Evolutionary conservation across 1,140 invertebrate genomes (phyloP), one percentile per base, ranked within the genome.

Genomic region (Pogonus chalceus): DNA sequence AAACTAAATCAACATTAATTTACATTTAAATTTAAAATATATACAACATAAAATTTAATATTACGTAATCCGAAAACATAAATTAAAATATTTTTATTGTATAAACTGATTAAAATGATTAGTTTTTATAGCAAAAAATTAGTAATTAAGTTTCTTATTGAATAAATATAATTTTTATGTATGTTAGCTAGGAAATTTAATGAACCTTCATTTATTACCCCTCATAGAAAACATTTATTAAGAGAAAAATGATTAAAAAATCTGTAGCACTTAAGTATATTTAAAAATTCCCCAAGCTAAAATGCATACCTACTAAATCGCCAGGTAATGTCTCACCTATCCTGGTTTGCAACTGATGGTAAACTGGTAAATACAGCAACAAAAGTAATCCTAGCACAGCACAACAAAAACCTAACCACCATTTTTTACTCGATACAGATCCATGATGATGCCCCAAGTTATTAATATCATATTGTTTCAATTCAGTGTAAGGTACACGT

Each of bases 281-380:
- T 14, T 14, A 24, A 24, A 51, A 51, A 51, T 51, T 23, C 24
- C 4, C 14, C 26, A 31, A 31, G 9, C 37, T 43, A 18, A n/a
- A n/a, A n/a, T 43, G 37, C 37, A 43, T 43, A 43, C 37, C 37
- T 43, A 43, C 37, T 43, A 43, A 18, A 18, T 43, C 37, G 7
- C 37, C 37, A 43, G 37, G 37, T 18, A 43, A 12, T 43, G 37
- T 37, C 52, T 58, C 24, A 62, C 60, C 60, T 31, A 49, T 23
- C 43, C 60, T 53, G 20, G 48, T 53, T 35, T 69, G 72, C 14
- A 68, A 71, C 49, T 66, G 66, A 55, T 73, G 72, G 58, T 73
- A 76, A 0, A 72, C 68, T 1, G 72, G 72, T 57, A 74, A 71
- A 57, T 76, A 75, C 54, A 76, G 55, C 7, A 75, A 64, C 3